Evolutionary conservation across 2,888 invertebrate species (phyloP).

Genomic region (Melipona bicolor): DNA sequence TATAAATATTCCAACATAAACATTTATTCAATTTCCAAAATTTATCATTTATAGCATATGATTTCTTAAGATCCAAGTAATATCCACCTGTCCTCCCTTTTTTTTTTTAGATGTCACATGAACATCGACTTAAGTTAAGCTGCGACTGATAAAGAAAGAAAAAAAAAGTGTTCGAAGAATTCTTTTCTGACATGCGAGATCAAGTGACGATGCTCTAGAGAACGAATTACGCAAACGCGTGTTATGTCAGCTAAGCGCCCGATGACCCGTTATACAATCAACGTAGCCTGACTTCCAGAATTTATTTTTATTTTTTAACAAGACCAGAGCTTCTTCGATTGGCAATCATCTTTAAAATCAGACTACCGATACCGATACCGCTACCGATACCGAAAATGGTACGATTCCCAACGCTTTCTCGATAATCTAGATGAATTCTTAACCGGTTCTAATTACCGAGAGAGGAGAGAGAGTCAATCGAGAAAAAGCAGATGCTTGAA

Average conservation of each 20-base stretch:
- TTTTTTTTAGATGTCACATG: slow-evolving; percentile 15
- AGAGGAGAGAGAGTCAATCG: neutral
- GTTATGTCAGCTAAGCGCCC: slow-evolving; percentile 51
- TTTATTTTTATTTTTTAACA: slow-evolving; percentile 43
- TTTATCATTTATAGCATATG: neutral
- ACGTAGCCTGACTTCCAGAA: slow-evolving; percentile 28
- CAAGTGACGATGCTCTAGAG: slow-evolving; percentile 30
- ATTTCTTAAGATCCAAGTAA: neutral
- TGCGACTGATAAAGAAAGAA: neutral
- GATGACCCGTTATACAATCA: slow-evolving; percentile 59
- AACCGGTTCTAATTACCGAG: slow-evolving; percentile 19
- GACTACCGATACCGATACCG: neutral
- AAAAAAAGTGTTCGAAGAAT: neutral
- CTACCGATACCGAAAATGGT: too few relatives aligned
- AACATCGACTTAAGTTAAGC: slow-evolving; percentile 20
- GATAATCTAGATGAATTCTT: slow-evolving; percentile 15
- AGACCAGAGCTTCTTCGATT: neutral
- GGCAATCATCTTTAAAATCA: neutral
- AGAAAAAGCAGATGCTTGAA: slow-evolving; percentile 22
- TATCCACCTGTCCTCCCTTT: neutral
- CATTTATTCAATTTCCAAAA: neutral
- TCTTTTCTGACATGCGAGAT: slow-evolving; percentile 40
- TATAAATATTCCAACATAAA: neutral
- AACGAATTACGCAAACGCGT: slow-evolving; percentile 64
- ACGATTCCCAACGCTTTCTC: slow-evolving; percentile 2